phyloP scores from a whole-genome alignment of 2,888 invertebrate species.

The Lasius platythorax region DNA sequence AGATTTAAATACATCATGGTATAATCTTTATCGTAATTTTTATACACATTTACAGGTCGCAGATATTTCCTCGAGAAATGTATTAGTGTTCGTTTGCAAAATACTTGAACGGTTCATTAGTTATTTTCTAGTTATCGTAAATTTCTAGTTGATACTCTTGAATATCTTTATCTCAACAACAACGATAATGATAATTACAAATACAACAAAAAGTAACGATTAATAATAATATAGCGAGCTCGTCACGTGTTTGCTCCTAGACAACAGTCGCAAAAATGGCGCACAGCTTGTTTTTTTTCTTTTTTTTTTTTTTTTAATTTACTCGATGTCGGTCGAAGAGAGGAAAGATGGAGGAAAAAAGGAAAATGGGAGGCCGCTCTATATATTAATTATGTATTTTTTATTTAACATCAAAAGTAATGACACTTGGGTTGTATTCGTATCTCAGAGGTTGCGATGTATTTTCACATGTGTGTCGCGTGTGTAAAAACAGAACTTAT shows the following conservation, averaged over 20 bases:
- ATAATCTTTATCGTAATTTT: constrained; percentile 23
- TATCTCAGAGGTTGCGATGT: constrained; percentile 65
- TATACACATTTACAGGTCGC: constrained; percentile 31
- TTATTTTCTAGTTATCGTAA: constrained; percentile 10
- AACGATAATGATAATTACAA: constrained; percentile 23
- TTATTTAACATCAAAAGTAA: constrained; percentile 86
- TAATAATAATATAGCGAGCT: constrained; percentile 4
- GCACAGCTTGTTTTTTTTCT: background rate
- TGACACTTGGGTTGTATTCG: constrained; percentile 85
- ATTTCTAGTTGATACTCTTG: background rate
- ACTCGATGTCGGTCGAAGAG: background rate
- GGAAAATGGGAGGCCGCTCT: constrained; percentile 61
- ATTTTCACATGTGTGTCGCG: constrained; percentile 52
- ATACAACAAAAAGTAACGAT: constrained; percentile 15
- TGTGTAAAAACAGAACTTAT: constrained; percentile 84
- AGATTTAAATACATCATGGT: constrained; percentile 15
- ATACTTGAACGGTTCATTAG: background rate
- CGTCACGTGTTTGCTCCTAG: background rate
- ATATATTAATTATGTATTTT: constrained; percentile 85
- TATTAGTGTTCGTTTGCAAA: constrained; percentile 5
- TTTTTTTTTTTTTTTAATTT: background rate
- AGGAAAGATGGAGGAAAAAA: constrained; percentile 54
- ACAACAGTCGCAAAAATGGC: background rate
- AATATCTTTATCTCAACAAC: background rate
- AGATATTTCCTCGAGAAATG: background rate